Percentiles rank a stretch among this genome's conserved stretches.
phyloP scores from a whole-genome alignment of 2,113 vertebrate genomes.

The Lates calcarifer region DNA sequence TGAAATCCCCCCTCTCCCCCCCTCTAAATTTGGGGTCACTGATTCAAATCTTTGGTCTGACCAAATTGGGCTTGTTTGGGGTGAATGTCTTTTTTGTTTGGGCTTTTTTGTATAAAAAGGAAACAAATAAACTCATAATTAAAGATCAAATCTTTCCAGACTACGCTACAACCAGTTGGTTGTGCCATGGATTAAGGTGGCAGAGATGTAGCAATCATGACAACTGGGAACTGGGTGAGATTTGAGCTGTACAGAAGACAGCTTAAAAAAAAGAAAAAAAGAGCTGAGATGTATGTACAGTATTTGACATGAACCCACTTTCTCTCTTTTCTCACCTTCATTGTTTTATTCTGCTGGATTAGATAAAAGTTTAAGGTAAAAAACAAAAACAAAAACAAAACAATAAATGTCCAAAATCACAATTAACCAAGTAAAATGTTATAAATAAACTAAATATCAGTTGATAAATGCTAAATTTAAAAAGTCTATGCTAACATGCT shows the following conservation, averaged over 20 bases:
- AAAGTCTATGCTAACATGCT: neutral
- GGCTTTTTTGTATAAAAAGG: neutral
- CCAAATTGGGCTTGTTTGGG: slow-evolving; percentile 21
- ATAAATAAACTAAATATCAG: neutral
- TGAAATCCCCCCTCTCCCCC: slow-evolving; percentile 11
- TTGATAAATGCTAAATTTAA: neutral
- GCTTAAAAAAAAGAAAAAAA: no score
- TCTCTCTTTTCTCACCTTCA: neutral
- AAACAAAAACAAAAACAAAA: neutral
- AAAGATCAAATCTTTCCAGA: neutral
- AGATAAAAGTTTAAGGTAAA: neutral
- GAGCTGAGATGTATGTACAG: neutral
- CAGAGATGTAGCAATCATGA: neutral
- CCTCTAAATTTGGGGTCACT: slow-evolving; percentile 23
- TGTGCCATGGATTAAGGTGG: neutral
- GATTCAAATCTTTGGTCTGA: slow-evolving; percentile 30
- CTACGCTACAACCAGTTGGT: neutral
- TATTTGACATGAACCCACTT: neutral
- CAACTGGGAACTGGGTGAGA: slow-evolving; percentile 32
- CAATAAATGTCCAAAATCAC: neutral
- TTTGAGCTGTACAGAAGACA: neutral
- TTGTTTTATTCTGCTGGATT: neutral
- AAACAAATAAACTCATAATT: neutral
- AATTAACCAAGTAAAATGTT: neutral
- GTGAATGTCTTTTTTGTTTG: slow-evolving; percentile 16